Evolutionary conservation across 2,797 vertebrate species (phyloP), one percentile per base, ranked within the genome.

Genomic region (Lacerta viridis): DNA sequence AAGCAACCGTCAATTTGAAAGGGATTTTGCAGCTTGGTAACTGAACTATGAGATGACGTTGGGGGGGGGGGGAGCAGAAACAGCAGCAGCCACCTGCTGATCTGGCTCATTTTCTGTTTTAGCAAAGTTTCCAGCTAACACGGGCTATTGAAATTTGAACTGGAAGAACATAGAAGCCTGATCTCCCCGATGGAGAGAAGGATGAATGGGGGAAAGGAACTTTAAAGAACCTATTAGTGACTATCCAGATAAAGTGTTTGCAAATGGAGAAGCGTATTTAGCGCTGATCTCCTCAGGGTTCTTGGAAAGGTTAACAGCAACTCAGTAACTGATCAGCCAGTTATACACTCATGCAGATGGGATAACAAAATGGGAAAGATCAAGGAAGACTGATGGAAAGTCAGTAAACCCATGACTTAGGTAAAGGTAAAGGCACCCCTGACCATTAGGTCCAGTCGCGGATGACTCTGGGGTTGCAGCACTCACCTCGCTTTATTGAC

Each of bases 1-100:
- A 74, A 81, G 66, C 61, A 83, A 83, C 72, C 69, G 80, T 43
- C 75, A 81, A 59, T 68, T 76, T 81, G 43, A 81, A 81, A 11
- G 25, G 59, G 69, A 85, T 85, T 85, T 85, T 81, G 55, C 41
- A 85, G 17, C 33, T 76, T 85, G n/a, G 33, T 68, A 81, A 75
- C 36, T 23, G 71, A 81, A 18, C 59, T 87, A 27, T 7, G 33
- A 55, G 33, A 17, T 72, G 25, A 83, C 7, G 3, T 46, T 18
- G n/a, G 71, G 46, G 33, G 33, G 33, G 33, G 33, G 33, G 33
- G 33, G 33, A 55, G 13, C 50, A 55, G 36, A 29, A 80, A 59
- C 61, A 64, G 61, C 61, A 64, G 61, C 61, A 33, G 7, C 23
- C 11, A 74, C 68, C 20, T 80, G 55, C 50, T 80, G 68, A 75